Evolutionary conservation across 30 jellyfish, hydroid and myxozoan species (phyloP).

Genomic region (Cassiopea andromeda): DNA sequence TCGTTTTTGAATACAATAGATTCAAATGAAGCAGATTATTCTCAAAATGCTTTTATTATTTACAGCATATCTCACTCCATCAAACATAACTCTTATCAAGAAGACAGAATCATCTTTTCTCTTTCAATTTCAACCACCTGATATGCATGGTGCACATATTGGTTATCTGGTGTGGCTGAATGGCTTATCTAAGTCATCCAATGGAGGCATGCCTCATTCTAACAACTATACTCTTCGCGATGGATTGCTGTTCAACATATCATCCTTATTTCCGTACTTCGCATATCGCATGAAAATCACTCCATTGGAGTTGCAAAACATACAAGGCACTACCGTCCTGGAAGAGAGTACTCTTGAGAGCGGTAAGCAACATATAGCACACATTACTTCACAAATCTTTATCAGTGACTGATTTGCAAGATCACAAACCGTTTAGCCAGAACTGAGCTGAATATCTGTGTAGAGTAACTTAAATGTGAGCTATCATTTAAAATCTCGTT

Average conservation of each 20-base stretch:
- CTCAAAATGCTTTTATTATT: neutral
- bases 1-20: no score
- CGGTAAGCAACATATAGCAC: neutral
- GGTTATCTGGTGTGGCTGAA: neutral
- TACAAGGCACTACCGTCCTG: neutral
- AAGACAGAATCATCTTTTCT: conserved; percentile 6
- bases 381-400: no score
- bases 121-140: conserved; percentile 12
- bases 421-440: no score
- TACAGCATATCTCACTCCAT: conserved; percentile 4
- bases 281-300: neutral
- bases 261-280: neutral
- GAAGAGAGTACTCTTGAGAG: neutral
- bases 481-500: no score
- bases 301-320: conserved; percentile 34
- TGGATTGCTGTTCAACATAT: conserved; percentile 18
- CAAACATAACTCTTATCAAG: neutral
- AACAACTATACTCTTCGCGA: conserved; percentile 7
- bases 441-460: no score
- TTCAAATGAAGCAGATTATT: no score
- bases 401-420: no score
- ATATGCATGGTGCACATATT: conserved; percentile 26
- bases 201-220: neutral
- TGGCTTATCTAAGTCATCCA: neutral
- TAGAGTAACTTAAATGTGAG: no score